Evolutionary conservation across 1,140 invertebrate species (phyloP), one percentile per base, ranked within the genome.

Genomic region (Oscheius sp.): DNA sequence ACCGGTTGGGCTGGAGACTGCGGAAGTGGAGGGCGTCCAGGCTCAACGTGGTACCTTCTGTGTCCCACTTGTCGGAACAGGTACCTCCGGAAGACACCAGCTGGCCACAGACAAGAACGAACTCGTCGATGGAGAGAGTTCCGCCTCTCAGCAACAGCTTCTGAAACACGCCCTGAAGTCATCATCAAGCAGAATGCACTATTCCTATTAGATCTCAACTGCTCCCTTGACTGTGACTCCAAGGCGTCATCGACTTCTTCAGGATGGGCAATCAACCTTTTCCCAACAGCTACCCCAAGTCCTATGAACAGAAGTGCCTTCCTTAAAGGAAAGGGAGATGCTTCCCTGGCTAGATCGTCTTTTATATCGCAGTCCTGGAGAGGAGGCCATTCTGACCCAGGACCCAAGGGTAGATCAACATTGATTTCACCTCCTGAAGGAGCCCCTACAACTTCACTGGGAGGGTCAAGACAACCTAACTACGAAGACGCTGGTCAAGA

Each of bases 111-210:
- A 67, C 79, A 84, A 65, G 83, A 81, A 55, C 75, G 78, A 29
- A 81, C 75, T n/a, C 66, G 80, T 36, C 69, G 74, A 13, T 78
- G 76, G 75, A 68, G 82, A 76, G 61, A 76, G 66, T 68, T 83
- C 77, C 28, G 84, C 69, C 62, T 84, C 46, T 82, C 82, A 1
- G 84, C 84, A 18, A 70, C 87, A 18, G 77, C 80, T 18, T 79
- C 78, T 59, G 75, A 80, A 15, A 77, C 84, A 73, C 90, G 92
- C 52, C 89, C 90, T 3, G 92, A 94, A 81, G 82, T 90, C 18
- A 88, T 91, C 0, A 91, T 97, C 87, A 92, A 91, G 75, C 92
- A 93, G 81, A 98, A 98, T 85, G 93, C 95, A 0, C 89, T 94
- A 86, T 98, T 97, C 84, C 85, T 97, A 13, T 85, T 98, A 63